Base-by-base conservation (phyloP, 2,797 vertebrate species). In the Scleropages formosus region DNA sequence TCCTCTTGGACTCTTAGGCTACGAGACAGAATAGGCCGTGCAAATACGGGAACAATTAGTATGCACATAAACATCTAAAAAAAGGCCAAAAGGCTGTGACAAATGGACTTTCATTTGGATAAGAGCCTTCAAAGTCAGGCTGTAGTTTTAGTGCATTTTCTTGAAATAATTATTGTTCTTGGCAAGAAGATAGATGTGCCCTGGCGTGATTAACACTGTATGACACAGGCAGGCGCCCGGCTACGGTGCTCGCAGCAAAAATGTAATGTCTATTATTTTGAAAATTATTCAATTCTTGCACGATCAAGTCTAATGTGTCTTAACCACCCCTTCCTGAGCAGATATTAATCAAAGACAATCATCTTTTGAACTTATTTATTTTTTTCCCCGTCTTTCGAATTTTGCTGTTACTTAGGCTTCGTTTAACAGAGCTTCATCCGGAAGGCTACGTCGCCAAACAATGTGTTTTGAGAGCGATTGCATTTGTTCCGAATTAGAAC, bases 231-330 rank as follows among this genome's bases (percentile, higher is more conserved):
- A 27, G 18, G 51, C 26, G 0, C n/a, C 24, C 56, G 11, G 26
- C 22, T 71, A 4, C 51, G 27, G 31, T 27, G 51, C 8, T 8
- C 22, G 46, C 59, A 10, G 59, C 16, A 22, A 22, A 22, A 61
- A 61, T 61, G 20, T 61, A 13, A 13, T 58, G 53, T 56, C 53
- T 56, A 22, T 22, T 61, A 61, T 61, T 61, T n/a, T 20, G 15
- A 20, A 59, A 60, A 18, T 72, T 15, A 72, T 72, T 72, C n/a
- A 58, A 72, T 59, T 26, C 20, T 59, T 72, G 69, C 31, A 72
- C 27, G 31, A 27, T 58, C 27, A 22, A 72, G 51, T 39, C 16
- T 31, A 31, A 64, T 31, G 22, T 64, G 62, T n/a, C 53, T 58
- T 72, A 39, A 60, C 59, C 18, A 27, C 26, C 26, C 20, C 39